Conservation (phyloP, 2,888 invertebrate species). For the Merodon equestris region DNA sequence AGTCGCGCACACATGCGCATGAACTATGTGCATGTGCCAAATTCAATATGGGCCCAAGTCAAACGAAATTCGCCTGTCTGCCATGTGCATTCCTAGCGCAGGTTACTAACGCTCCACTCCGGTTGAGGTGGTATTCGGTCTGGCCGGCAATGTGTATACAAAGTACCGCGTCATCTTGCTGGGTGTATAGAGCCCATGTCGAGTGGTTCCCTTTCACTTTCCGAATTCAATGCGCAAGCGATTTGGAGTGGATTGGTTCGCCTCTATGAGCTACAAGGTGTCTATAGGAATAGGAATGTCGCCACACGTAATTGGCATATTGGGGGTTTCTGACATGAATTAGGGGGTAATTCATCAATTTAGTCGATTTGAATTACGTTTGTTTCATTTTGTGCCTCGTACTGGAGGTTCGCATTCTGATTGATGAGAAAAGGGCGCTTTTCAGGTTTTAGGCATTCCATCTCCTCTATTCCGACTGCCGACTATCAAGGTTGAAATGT, state of each 20-base stretch:
- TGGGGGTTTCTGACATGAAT: too few relatives aligned
- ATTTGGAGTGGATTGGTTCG: conserved; percentile 42
- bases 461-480: too few relatives aligned
- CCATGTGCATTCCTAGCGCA: conserved; percentile 7
- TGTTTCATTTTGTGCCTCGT: too few relatives aligned
- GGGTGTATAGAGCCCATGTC: conserved; percentile 37
- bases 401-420: too few relatives aligned
- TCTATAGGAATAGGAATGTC: too few relatives aligned
- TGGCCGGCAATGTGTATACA: conserved; percentile 36
- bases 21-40: conserved; percentile 6
- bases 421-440: too few relatives aligned
- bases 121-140: conserved; percentile 19
- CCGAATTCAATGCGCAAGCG: conserved; percentile 11
- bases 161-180: conserved; percentile 62
- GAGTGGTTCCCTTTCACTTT: conserved; percentile 62
- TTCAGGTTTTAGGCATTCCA: too few relatives aligned
- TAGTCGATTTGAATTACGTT: too few relatives aligned
- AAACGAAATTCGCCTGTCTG: conserved; percentile 20
- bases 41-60: conserved; percentile 17
- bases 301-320: too few relatives aligned
- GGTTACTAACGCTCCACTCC: too few relatives aligned
- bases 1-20: conserved; percentile 27
- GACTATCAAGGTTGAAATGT: too few relatives aligned
- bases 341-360: too few relatives aligned
- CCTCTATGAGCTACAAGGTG: background rate